These are phyloP conservation scores for Tangara arthus DNA, from an alignment of 2,797 vertebrate species.

Conservation along the genomic window DNA sequence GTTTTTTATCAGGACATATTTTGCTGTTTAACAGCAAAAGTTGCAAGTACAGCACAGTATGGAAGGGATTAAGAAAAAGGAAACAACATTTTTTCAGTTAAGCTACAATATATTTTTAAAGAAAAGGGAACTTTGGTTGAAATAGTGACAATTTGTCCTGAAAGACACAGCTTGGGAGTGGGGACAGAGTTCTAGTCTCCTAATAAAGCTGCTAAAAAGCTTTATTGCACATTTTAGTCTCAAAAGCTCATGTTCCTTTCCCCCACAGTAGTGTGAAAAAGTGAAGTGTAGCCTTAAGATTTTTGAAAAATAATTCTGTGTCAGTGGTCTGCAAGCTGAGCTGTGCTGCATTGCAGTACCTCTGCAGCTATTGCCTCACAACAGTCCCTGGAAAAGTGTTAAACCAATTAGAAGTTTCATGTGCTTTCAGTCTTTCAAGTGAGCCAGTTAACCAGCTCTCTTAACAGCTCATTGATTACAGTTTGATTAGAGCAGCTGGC, in stretches of 20 bases:
- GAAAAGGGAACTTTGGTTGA: background rate
- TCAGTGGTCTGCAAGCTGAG: background rate
- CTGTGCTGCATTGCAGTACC: slow-evolving; percentile 50
- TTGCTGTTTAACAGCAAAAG: background rate
- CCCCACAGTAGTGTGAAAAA: background rate
- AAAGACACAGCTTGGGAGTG: background rate
- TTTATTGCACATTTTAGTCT: background rate
- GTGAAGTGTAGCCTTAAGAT: background rate
- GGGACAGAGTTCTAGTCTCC: background rate
- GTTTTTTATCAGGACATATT: background rate
- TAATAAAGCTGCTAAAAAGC: background rate
- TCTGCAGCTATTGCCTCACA: slow-evolving; percentile 35
- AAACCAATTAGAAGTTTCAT: background rate
- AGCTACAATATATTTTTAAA: background rate
- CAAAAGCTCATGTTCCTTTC: background rate
- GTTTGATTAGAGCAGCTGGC: background rate
- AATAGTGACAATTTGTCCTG: background rate
- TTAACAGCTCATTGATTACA: background rate
- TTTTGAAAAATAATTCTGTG: background rate
- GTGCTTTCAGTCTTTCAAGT: background rate
- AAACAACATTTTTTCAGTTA: background rate
- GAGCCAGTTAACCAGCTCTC: background rate
- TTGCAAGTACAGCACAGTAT: background rate
- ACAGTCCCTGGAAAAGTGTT: background rate
- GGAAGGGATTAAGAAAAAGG: background rate